Percentiles rank a stretch among this genome's conserved stretches.
phyloP scores from a whole-genome alignment of 2,113 vertebrate species.

The Rhodinocichla rosea region DNA sequence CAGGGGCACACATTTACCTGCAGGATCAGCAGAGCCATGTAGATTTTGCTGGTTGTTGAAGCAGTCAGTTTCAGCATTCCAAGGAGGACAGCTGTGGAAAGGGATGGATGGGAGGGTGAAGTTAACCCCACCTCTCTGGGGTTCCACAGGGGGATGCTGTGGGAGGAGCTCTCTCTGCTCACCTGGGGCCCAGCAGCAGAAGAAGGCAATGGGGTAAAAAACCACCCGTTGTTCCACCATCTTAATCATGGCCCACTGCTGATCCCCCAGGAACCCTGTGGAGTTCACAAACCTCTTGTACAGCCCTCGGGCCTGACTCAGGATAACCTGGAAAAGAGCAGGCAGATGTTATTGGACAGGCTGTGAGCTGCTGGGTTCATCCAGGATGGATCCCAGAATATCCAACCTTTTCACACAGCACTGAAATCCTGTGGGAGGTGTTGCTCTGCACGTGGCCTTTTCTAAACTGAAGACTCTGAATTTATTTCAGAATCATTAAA shows the following conservation, averaged over 20 bases:
- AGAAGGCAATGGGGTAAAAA: slow-evolving; percentile 80
- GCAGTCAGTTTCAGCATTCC: slow-evolving; percentile 65
- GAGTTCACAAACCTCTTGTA: slow-evolving; percentile 81
- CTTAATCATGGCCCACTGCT: slow-evolving; percentile 82
- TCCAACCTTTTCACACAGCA: not conserved
- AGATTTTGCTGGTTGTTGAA: slow-evolving; percentile 53
- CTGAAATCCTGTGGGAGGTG: not conserved
- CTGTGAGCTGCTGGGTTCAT: not conserved
- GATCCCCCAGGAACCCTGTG: slow-evolving; percentile 79
- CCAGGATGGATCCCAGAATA: not conserved
- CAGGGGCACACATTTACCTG: slow-evolving; percentile 66
- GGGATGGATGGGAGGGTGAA: not conserved
- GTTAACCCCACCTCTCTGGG: not conserved
- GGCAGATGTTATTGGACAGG: not conserved
- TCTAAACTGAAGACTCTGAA: not conserved
- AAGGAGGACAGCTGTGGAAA: slow-evolving; percentile 72
- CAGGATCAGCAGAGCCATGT: slow-evolving; percentile 72
- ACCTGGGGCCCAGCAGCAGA: slow-evolving; percentile 92
- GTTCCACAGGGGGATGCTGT: not conserved
- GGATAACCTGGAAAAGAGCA: slow-evolving; percentile 72
- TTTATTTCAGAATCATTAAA: not conserved
- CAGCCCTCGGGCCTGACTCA: slow-evolving; percentile 73
- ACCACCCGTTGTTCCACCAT: slow-evolving; percentile 77
- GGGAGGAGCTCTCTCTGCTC: not conserved
- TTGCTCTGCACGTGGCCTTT: accelerated